Evolutionary conservation across 2,888 invertebrate species (phyloP).

Genomic region (Azorinus chamasolen): DNA sequence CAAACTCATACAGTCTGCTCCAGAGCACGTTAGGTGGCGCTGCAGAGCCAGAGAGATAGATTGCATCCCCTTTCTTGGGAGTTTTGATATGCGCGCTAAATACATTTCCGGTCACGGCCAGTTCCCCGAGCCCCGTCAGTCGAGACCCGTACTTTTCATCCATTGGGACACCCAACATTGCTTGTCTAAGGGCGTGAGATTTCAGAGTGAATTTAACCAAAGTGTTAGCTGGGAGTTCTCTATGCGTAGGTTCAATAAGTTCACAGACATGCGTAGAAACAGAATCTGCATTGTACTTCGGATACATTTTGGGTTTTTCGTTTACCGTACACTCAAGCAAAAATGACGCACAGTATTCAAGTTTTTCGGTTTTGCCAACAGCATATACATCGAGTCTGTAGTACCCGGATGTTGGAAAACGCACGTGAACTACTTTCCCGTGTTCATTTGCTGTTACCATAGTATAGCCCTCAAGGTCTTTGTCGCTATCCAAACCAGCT

Average conservation of each 20-base stretch:
- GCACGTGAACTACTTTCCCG: slow-evolving; percentile 46
- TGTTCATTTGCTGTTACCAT: slow-evolving; percentile 56
- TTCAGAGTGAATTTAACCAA: slow-evolving; percentile 53
- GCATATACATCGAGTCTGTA: slow-evolving; percentile 65
- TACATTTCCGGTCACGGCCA: slow-evolving; percentile 39
- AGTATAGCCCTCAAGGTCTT: slow-evolving; percentile 52
- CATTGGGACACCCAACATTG: slow-evolving; percentile 55
- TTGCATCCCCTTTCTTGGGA: slow-evolving; percentile 45
- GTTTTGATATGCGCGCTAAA: slow-evolving; percentile 46
- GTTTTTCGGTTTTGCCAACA: slow-evolving; percentile 60
- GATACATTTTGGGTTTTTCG: slow-evolving; percentile 47
- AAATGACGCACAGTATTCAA: slow-evolving; percentile 60
- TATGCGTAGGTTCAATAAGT: slow-evolving; percentile 55
- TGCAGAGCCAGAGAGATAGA: slow-evolving; percentile 53
- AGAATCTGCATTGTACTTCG: slow-evolving; percentile 65
- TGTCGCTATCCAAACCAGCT: slow-evolving; percentile 46
- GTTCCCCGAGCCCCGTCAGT: slow-evolving; percentile 48
- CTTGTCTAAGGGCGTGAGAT: slow-evolving; percentile 42
- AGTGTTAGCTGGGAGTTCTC: slow-evolving; percentile 59
- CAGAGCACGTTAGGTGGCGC: slow-evolving; percentile 63
- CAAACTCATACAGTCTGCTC: slow-evolving; percentile 59
- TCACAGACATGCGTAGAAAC: slow-evolving; percentile 52
- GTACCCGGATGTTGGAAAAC: slow-evolving; percentile 62
- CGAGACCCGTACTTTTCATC: slow-evolving; percentile 50
- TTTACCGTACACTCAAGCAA: slow-evolving; percentile 51